Evolutionary conservation across 2,888 invertebrate species (phyloP).

Genomic region (Uloborus plumipes): DNA sequence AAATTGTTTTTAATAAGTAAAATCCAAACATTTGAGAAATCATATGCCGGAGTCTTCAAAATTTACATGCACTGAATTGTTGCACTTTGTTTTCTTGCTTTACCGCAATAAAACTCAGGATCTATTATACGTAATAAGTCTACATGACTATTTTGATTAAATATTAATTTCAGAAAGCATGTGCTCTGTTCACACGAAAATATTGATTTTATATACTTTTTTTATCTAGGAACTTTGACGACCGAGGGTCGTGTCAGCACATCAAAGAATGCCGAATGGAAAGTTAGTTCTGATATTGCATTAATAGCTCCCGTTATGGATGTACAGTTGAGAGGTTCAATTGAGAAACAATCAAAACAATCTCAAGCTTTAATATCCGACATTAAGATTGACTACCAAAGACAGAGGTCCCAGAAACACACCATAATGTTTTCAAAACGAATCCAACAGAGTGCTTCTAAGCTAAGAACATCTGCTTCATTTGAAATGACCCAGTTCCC

Average conservation of each 20-base stretch:
- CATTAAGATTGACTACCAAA: constrained; percentile 40
- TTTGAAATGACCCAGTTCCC: constrained; percentile 56
- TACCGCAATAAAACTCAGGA: no score
- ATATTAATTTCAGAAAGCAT: no score
- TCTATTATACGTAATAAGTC: no score
- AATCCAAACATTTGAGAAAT: no score
- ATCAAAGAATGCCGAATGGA: constrained; percentile 32
- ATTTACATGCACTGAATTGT: no score
- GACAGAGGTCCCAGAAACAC: constrained; percentile 4
- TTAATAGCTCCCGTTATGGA: constrained; percentile 7
- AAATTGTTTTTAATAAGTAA: no score
- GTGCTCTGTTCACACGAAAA: no score
- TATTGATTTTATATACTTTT: neutral
- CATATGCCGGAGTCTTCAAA: no score
- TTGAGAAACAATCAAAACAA: constrained; percentile 43
- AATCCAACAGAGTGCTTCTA: constrained; percentile 45
- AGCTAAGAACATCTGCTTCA: constrained; percentile 42
- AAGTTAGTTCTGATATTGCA: constrained; percentile 32
- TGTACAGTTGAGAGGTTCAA: neutral
- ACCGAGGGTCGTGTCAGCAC: constrained; percentile 47
- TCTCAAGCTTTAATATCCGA: constrained; percentile 11
- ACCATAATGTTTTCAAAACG: constrained; percentile 22
- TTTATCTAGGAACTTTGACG: constrained; percentile 33
- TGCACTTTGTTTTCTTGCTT: no score
- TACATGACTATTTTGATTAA: no score